These are phyloP conservation scores for Steinernema khuongi DNA, from an alignment of 1,140 invertebrate genomes.

Conservation along the genomic window DNA sequence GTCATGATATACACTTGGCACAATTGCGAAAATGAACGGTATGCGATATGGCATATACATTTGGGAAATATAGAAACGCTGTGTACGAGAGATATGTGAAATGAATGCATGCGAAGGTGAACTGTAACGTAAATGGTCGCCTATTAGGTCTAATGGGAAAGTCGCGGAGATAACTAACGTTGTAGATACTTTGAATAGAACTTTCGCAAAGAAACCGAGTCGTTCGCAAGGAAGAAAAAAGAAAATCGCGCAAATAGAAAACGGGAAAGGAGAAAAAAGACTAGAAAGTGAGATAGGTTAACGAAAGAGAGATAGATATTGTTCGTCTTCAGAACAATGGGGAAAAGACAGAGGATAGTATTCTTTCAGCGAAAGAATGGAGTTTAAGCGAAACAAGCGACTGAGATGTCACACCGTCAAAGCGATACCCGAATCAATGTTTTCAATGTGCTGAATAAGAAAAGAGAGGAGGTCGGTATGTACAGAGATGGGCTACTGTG, in stretches of 20 bases:
- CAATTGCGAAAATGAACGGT: background rate
- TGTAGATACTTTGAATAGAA: no score
- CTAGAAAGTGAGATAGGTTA: conserved; percentile 12
- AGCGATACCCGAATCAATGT: conserved; percentile 12
- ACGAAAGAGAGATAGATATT: background rate
- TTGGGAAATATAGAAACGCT: background rate
- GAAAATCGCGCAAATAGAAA: background rate
- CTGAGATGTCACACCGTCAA: conserved; percentile 16
- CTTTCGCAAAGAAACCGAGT: conserved; percentile 10
- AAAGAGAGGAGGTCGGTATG: background rate
- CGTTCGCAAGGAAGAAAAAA: background rate
- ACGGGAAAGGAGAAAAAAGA: background rate
- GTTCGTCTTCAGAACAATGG: background rate
- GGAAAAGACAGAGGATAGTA: background rate
- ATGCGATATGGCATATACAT: background rate
- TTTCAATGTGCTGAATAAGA: background rate
- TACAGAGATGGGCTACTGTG: background rate
- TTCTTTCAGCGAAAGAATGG: conserved; percentile 11
- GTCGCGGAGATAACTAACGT: no score
- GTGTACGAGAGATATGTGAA: no score
- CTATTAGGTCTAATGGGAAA: no score
- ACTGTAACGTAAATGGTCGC: no score
- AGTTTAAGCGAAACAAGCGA: background rate
- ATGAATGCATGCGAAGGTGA: no score
- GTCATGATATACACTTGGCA: conserved; percentile 13